Base-by-base conservation (phyloP, 2,113 vertebrate genomes). In the Thinocorus orbignyianus region DNA sequence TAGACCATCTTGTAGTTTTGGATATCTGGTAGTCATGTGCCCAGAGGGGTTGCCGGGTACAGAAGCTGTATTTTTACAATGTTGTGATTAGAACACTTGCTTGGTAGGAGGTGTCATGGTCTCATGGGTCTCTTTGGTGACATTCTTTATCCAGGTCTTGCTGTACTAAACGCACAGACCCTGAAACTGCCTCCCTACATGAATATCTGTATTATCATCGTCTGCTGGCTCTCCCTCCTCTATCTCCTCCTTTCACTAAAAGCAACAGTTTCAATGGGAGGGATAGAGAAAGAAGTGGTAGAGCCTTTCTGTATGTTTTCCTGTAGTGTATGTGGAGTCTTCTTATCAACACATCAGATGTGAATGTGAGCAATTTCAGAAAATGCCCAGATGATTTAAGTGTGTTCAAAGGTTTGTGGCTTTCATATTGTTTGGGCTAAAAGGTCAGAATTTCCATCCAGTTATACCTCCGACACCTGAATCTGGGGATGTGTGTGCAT, bases 151-250 rank as follows among this genome's bases (percentile, higher is more conserved):
- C n/a, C 52, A 42, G 28, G 19, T 46, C 68, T 58, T 80, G 48
- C 62, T 68, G 58, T 51, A 35, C 35, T 83, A 33, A 73, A n/a
- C 22, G 30, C 26, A 15, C 14, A 62, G 17, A n/a, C 19, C 19
- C 30, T 2, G 0, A 37, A 51, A 33, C 55, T 54, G 20, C 35
- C n/a, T 80, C 39, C 37, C 30, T 46, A 3, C 4, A 4, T 25
- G 46, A 81, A 39, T 62, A 46, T 25, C 41, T 68, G 13, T 39
- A 9, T 26, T 57, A n/a, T 41, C 23, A 0, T 28, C 18, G 58
- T 57, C 16, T 16, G 0, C 22, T 17, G 28, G 24, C 2, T 60
- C 18, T 72, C 9, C 6, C 10, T 39, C 31, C 19, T 87, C 12
- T n/a, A 17, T n/a, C 22, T 78, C 39, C 39, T 60, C 22, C n/a